Percentiles rank a stretch among this genome's conserved stretches.
These are phyloP conservation scores for Portunus trituberculatus DNA, from an alignment of 1,140 invertebrate species.

Conservation along the genomic window DNA sequence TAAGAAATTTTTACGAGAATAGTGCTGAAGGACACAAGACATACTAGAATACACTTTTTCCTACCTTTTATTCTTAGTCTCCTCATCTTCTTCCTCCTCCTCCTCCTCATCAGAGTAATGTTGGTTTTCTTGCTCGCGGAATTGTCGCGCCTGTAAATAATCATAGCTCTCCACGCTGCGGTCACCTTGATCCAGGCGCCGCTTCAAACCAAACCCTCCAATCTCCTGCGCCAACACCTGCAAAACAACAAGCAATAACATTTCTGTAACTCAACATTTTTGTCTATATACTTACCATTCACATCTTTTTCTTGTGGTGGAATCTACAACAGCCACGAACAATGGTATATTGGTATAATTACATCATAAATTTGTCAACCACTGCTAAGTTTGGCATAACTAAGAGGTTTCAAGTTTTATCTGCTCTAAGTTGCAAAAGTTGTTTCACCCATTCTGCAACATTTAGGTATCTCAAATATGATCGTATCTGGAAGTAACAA, in stretches of 20 bases:
- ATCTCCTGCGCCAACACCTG: constrained; percentile 75
- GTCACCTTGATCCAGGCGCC: constrained; percentile 71
- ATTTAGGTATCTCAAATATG: too few species aligned
- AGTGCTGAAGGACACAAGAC: not conserved
- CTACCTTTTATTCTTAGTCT: constrained; percentile 58
- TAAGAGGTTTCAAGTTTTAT: not conserved
- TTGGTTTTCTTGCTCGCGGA: not conserved
- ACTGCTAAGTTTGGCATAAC: too few species aligned
- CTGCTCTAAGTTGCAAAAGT: not conserved
- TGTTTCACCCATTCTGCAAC: not conserved
- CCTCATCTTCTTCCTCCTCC: constrained; percentile 62
- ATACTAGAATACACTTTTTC: not conserved
- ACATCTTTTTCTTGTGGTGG: too few species aligned
- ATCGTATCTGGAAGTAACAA: not conserved
- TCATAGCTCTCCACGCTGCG: constrained; percentile 75
- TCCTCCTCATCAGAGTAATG: constrained; percentile 49
- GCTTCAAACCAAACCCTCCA: constrained; percentile 75
- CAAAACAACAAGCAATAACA: not conserved
- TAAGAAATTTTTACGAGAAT: not conserved
- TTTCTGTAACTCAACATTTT: too few species aligned
- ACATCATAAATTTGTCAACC: too few species aligned
- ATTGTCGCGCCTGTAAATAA: constrained; percentile 63
- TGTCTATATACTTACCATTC: too few species aligned
- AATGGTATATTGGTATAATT: too few species aligned
- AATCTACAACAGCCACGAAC: too few species aligned